These are phyloP conservation scores for Gallinago nigripennis DNA, from an alignment of 2,797 vertebrate species.

Conservation along the genomic window DNA sequence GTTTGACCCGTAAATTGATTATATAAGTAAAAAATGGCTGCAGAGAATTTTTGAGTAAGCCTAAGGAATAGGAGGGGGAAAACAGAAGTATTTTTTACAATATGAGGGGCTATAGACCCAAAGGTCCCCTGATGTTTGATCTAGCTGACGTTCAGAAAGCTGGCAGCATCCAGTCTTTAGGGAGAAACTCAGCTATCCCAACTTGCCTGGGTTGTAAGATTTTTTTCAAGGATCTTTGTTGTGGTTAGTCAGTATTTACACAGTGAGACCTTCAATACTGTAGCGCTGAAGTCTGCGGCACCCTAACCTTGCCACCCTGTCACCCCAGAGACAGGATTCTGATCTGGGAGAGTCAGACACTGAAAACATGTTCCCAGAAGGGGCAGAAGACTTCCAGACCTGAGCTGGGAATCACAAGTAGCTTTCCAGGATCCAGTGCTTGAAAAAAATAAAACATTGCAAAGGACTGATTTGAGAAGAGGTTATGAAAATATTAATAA, in stretches of 20 bases:
- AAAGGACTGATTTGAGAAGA: neutral
- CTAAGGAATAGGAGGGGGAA: neutral
- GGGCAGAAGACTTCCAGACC: neutral
- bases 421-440: neutral
- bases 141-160: neutral
- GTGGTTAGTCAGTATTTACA: rapidly evolving
- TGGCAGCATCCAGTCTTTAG: neutral
- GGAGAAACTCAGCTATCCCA: neutral
- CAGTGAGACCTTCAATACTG: neutral
- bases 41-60: neutral
- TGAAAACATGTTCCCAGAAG: neutral
- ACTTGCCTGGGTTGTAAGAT: neutral
- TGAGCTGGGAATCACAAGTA: neutral
- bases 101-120: neutral
- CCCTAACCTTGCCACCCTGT: neutral
- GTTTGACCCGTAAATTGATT: slow-evolving; percentile 57
- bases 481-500: neutral
- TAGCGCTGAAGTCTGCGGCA: neutral
- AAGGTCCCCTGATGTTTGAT: neutral
- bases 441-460: neutral
- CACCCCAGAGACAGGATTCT: neutral
- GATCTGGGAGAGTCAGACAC: neutral
- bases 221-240: neutral
- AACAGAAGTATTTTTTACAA: neutral
- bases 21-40: slow-evolving; percentile 31